These are phyloP conservation scores for Strix aluco DNA, from an alignment of 2,113 vertebrate species.

Conservation along the genomic window DNA sequence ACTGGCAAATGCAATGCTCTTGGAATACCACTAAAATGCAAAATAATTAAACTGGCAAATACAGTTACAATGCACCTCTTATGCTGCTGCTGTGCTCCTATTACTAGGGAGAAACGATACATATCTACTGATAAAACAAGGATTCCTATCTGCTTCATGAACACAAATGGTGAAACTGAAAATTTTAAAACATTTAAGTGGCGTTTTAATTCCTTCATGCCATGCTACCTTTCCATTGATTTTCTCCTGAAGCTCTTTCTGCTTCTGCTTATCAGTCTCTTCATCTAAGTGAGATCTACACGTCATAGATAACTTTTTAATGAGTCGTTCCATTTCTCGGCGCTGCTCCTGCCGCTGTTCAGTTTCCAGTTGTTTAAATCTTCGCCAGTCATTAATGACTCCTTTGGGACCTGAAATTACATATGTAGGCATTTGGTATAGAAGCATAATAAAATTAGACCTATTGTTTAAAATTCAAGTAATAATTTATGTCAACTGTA, in stretches of 20 bases:
- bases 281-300: constrained; percentile 93
- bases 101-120: not conserved
- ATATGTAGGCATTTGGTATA: fast-evolving
- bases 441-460: not conserved
- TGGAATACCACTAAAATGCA: not conserved
- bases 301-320: constrained; percentile 92
- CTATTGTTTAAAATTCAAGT: not conserved
- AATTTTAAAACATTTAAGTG: not conserved
- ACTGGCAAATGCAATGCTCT: not conserved
- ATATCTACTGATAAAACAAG: not conserved
- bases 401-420: constrained; percentile 89
- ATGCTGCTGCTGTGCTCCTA: not conserved
- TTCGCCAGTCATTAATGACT: constrained; percentile 96
- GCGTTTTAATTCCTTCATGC: not conserved
- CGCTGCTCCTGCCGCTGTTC: constrained; percentile 93
- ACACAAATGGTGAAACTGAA: not conserved
- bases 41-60: not conserved
- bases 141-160: not conserved
- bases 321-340: constrained; percentile 91
- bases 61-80: not conserved
- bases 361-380: constrained; percentile 94
- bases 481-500: not conserved
- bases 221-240: constrained; percentile 88
- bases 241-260: constrained; percentile 89
- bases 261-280: constrained; percentile 84